Conservation (phyloP, 2,888 invertebrate genomes). For the Trachelus stipa region DNA sequence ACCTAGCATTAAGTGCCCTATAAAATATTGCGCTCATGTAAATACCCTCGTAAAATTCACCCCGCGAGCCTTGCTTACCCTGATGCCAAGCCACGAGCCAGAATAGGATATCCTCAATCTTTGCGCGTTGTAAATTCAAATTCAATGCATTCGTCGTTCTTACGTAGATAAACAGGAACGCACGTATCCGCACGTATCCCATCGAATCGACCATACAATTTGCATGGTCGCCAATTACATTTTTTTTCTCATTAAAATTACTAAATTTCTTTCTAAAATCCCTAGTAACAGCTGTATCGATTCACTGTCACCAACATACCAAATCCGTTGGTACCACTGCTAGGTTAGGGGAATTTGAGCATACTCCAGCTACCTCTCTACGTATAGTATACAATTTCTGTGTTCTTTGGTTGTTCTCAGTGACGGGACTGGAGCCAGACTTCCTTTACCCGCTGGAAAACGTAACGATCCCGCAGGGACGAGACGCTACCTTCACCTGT, state of each 20-base stretch:
- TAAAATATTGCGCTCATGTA: slow-evolving; percentile 64
- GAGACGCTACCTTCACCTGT: slow-evolving; percentile 87
- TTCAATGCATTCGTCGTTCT: slow-evolving; percentile 36
- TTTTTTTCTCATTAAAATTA: neutral
- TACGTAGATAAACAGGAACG: neutral
- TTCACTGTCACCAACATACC: too few species aligned
- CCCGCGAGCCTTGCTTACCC: slow-evolving; percentile 43
- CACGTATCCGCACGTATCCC: neutral
- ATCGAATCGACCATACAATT: neutral
- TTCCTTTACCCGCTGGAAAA: slow-evolving; percentile 84
- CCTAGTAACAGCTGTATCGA: too few species aligned
- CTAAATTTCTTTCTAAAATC: neutral
- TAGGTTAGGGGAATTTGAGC: neutral
- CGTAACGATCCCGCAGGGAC: slow-evolving; percentile 84
- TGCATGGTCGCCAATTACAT: neutral
- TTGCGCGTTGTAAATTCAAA: slow-evolving; percentile 44
- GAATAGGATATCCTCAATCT: slow-evolving; percentile 32
- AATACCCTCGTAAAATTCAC: slow-evolving; percentile 61
- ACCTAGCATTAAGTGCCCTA: slow-evolving; percentile 63
- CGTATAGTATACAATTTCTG: neutral
- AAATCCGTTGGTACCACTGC: too few species aligned
- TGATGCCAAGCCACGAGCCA: slow-evolving; percentile 31
- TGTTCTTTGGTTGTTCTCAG: slow-evolving; percentile 55
- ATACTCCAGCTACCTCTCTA: neutral
- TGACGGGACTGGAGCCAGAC: slow-evolving; percentile 83